Percentiles rank a stretch among this genome's conserved stretches.
Conservation (phyloP, 2,797 vertebrate species). For the Cygnus olor region DNA sequence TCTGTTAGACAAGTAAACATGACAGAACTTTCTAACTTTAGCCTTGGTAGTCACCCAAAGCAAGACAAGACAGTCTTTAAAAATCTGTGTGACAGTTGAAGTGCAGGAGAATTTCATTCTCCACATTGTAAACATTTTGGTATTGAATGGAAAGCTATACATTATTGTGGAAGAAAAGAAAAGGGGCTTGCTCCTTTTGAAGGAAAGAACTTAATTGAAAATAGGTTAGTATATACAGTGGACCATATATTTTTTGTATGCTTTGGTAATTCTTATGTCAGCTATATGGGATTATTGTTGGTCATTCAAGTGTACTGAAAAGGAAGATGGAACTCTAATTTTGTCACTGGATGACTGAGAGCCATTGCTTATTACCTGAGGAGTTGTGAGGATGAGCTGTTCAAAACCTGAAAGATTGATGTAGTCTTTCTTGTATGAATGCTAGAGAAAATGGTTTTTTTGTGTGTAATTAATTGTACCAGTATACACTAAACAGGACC, state of each 20-base stretch:
- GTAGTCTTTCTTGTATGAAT: background rate
- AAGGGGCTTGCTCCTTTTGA: background rate
- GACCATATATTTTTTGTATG: background rate
- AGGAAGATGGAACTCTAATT: background rate
- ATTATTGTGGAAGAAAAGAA: background rate
- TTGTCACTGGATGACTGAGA: background rate
- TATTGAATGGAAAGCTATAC: background rate
- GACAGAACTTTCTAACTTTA: constrained; percentile 4
- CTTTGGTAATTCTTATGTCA: background rate
- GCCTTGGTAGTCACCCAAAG: background rate
- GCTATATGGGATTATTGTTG: background rate
- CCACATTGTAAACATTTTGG: background rate
- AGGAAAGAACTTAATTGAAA: background rate
- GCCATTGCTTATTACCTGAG: background rate
- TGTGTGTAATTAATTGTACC: background rate
- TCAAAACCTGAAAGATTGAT: background rate
- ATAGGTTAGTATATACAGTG: background rate
- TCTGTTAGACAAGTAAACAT: background rate
- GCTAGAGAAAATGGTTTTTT: background rate
- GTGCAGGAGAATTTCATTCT: background rate
- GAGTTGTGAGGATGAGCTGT: background rate
- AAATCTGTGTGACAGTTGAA: background rate
- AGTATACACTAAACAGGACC: background rate
- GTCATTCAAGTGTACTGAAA: background rate
- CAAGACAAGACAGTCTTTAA: background rate